Base-by-base conservation (phyloP, 2,113 vertebrate genomes). In the Channa maculata region DNA sequence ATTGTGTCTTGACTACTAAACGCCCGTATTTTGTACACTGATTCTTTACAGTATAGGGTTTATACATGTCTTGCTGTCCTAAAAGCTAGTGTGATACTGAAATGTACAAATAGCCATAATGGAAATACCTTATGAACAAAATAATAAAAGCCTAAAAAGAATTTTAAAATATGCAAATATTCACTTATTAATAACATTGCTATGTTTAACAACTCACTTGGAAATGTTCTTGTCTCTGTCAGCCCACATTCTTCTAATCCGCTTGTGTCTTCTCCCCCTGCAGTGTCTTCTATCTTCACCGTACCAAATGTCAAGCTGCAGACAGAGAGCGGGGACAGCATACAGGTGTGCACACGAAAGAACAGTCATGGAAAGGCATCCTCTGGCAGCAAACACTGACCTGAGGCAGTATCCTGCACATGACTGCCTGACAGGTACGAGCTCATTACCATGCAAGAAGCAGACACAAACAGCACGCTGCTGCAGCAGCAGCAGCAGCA, bases 281-380 rank as follows among this genome's bases (percentile, higher is more conserved):
- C 94, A 99, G 97, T 99, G 96, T 97, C 95, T 92, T 97, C 96
- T 93, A 95, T 98, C 95, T 98, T 98, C 95, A 96, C 95, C 14
- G 93, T 97, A 84, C 94, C 95, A 87, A 96, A 94, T 92, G 94
- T 98, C 91, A 96, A 95, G 94, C 94, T 99, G 91, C 96, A 98
- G 85, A 91, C 94, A 9, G 97, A 99, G 92, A 92, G 91, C 50
- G 97, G 94, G 86, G 97, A 98, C 91, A 95, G 96, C 90, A 91
- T 95, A 90, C 95, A 96, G 91, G 93, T 96, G 91, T 96, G 96
- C 83, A 94, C 95, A 70, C 96, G 96, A 83, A 95, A 94, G 93
- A 96, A 92, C 93, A 95, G 95, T 92, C 97, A 96, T 46, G 94
- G 96, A 53, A 97, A 96, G 94, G 93, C 93, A 67, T 93, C 96